These are phyloP conservation scores for Coelopa frigida DNA, from an alignment of 1,140 invertebrate species.

Conservation along the genomic window DNA sequence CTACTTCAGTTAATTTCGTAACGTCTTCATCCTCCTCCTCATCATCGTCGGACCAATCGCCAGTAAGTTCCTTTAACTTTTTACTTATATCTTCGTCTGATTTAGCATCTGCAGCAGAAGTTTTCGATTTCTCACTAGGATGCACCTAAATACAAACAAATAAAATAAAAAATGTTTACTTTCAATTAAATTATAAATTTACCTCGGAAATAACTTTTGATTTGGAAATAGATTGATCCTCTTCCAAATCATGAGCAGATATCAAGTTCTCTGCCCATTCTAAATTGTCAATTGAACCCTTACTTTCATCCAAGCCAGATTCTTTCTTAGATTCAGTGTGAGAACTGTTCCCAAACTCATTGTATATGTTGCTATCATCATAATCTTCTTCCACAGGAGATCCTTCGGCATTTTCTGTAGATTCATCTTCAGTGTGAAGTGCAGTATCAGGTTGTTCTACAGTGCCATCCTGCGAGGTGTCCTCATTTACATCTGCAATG, in stretches of 20 bases:
- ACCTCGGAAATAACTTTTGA: neutral
- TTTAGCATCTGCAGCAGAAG: conserved; percentile 5
- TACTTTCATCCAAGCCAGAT: conserved; percentile 27
- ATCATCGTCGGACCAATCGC: conserved; percentile 42
- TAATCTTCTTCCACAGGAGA: conserved; percentile 21
- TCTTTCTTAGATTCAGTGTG: conserved; percentile 16
- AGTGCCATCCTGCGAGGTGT: conserved; percentile 16
- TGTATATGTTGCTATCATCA: conserved; percentile 38
- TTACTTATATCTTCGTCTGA: conserved; percentile 29
- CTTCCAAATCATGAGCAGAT: conserved; percentile 27
- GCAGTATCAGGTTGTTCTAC: conserved; percentile 15
- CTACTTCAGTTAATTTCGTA: no score
- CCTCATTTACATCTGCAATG: neutral
- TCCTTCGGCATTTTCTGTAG: conserved; percentile 5
- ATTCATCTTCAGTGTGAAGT: conserved; percentile 9
- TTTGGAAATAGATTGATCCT: conserved; percentile 4
- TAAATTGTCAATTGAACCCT: conserved; percentile 35
- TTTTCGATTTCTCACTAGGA: neutral
- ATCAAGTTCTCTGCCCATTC: conserved; percentile 41
- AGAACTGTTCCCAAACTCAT: conserved; percentile 17
- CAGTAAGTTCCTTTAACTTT: conserved; percentile 40
- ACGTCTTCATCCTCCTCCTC: conserved; percentile 29
- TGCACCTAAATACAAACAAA: neutral
- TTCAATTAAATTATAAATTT: neutral
- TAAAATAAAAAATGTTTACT: neutral